Evolutionary conservation across 2,797 vertebrate genomes (phyloP), one percentile per base, ranked within the genome.

Genomic region (Danio aesculapii): DNA sequence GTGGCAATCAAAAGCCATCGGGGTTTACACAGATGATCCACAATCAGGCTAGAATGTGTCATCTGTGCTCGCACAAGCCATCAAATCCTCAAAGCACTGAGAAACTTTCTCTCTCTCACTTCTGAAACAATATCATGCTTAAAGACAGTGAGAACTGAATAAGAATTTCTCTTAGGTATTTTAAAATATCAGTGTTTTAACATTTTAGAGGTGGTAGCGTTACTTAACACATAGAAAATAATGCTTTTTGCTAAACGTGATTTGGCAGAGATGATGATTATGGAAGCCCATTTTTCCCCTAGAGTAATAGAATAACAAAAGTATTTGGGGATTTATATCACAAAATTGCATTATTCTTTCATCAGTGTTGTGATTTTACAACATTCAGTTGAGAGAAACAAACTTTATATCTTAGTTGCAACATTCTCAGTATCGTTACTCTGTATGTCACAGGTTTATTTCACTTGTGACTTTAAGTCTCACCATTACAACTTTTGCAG

Each of bases 91-190:
- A 68, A 77, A 57, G 63, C 30, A 63, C 66, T 80, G 62, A 79
- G 30, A 77, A 83, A 21, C 68, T 77, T 81, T 84, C 79, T 86
- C 83, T 84, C 70, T 81, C 82, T 82, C 79, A 71, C 81, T 77
- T 47, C 64, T 75, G 17, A 58, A 70, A 47, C 73, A 69, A 59
- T 43, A 7, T 43, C 16, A 68, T 46, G 21, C 62, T 67, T 81
- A 59, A 69, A 66, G 19, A 17, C 73, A 79, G 71, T 83, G 44
- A 53, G 39, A 68, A 76, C 63, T 79, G 61, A 59, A 66, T 6
- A 66, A 41, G 8, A 13, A 21, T 55, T 12, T 57, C 43, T 58
- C 55, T 75, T 75, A 21, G 55, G 11, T 70, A 52, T 81, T 68
- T 67, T 58, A 79, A 1, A 64, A n/a, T 50, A 70, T 84, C 74